Conservation (phyloP, 2,113 vertebrate genomes). For the Cryptomyrus ogoouensis region DNA sequence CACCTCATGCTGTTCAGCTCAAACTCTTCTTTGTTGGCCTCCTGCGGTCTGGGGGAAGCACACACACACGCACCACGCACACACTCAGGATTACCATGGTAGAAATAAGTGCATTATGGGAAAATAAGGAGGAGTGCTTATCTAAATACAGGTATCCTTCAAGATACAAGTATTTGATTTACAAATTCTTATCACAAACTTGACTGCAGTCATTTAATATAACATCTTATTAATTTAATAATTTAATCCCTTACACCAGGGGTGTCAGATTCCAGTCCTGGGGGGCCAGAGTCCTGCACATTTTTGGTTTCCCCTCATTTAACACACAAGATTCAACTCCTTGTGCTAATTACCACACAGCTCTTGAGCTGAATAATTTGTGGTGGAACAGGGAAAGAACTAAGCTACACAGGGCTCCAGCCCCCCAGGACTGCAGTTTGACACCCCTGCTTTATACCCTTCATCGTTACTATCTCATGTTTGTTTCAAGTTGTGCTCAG, state of each 20-base stretch:
- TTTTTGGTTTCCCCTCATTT: too few species aligned
- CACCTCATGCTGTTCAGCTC: slow-evolving; percentile 91
- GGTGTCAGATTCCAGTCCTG: too few species aligned
- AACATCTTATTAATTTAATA: neutral
- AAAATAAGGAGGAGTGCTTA: neutral
- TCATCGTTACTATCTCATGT: neutral
- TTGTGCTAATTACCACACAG: too few species aligned
- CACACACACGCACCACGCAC: neutral
- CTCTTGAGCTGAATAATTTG: too few species aligned
- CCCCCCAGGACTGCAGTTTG: too few species aligned
- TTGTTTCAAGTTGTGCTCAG: neutral
- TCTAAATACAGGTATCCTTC: neutral
- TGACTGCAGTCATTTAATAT: neutral
- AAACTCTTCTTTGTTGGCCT: slow-evolving; percentile 88
- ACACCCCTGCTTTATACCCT: neutral
- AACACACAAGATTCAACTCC: too few species aligned
- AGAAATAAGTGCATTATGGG: neutral
- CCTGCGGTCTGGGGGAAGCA: slow-evolving; percentile 71
- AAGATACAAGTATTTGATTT: neutral
- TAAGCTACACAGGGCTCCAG: too few species aligned
- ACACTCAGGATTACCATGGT: neutral
- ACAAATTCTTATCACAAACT: neutral
- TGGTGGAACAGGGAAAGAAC: too few species aligned
- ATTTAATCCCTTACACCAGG: neutral
- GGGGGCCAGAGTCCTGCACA: too few species aligned